Base-by-base conservation (phyloP, 2,113 vertebrate species). In the Gopherus flavomarginatus region DNA sequence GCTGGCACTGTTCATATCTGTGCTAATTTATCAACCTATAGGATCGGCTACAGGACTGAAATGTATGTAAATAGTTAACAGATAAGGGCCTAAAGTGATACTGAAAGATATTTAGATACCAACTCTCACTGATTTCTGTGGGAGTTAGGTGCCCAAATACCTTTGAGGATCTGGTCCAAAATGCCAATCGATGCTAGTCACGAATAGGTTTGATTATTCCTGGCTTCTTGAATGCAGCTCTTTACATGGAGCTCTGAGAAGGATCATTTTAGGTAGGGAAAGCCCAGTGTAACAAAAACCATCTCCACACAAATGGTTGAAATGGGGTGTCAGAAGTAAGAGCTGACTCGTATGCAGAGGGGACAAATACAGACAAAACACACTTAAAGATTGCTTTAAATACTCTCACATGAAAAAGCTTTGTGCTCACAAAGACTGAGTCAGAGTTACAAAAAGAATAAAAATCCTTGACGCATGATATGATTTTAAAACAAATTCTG, bases 271-370 rank as follows among this genome's bases (percentile, higher is more conserved):
- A 69, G 62, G 62, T n/a, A 69, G 14, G 29, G 57, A 80, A 2
- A 88, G 16, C 1, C 90, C 82, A 83, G 19, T 5, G 2, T n/a
- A 79, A 83, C 35, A 92, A 92, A 94, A 31, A 4, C 2, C 49
- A 92, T 69, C 31, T 69, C 87, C 2, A 80, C 0, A 1, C 9
- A 78, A 93, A 79, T 21, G 22, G 29, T 4, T 8, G 77, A 89
- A 95, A 94, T 35, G 27, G 24, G 3, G 6, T 27, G 83, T 6
- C 83, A 90, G 59, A 94, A 90, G 90, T 5, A 1, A 82, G 49
- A 84, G 19, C 0, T 0, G 10, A 93, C 47, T 56, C 79, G 56
- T 11, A 59, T 5, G 2, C 17, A 24, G 35, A 27, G 84, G n/a
- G 6, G 54, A 77, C 44, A 93, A 47, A 24, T 47, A 82, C 10